These are phyloP conservation scores for Pseudorasbora parva DNA, from an alignment of 2,113 vertebrate genomes.

Conservation along the genomic window DNA sequence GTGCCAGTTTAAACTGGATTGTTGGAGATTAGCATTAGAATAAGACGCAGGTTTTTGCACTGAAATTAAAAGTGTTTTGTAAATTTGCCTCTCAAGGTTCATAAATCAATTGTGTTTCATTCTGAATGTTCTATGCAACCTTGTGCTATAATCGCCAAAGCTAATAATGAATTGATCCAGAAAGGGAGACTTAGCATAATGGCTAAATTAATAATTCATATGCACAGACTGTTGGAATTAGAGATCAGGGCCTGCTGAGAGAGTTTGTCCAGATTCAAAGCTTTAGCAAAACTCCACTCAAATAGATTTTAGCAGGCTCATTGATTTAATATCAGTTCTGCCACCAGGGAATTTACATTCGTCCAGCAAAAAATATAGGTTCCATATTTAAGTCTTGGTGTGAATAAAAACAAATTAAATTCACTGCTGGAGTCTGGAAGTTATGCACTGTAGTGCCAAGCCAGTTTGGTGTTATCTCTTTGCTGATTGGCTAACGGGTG, in stretches of 20 bases:
- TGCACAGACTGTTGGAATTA: slow-evolving; percentile 47
- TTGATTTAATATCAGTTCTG: slow-evolving; percentile 41
- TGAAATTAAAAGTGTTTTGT: not conserved
- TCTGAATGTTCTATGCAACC: slow-evolving; percentile 19
- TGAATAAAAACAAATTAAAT: slow-evolving; percentile 7
- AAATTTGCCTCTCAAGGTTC: not conserved
- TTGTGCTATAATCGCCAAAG: slow-evolving; percentile 33
- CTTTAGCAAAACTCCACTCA: slow-evolving; percentile 38
- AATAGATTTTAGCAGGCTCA: slow-evolving; percentile 26
- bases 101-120: slow-evolving; percentile 25
- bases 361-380: not conserved
- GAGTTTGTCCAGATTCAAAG: slow-evolving; percentile 40
- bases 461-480: not conserved
- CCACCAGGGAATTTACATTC: slow-evolving; percentile 24
- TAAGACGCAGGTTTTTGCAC: not conserved
- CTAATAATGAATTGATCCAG: slow-evolving; percentile 48
- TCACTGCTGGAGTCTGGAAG: not conserved
- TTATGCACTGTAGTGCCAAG: not conserved
- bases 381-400: slow-evolving; percentile 3
- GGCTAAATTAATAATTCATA: slow-evolving; percentile 48
- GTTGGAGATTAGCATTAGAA: not conserved
- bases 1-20: not conserved
- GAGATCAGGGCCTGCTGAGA: slow-evolving; percentile 33
- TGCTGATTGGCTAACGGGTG: not conserved
- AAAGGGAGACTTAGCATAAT: slow-evolving; percentile 46